phyloP scores from a whole-genome alignment of 2,797 vertebrate genomes.

The Cuculus canorus region DNA sequence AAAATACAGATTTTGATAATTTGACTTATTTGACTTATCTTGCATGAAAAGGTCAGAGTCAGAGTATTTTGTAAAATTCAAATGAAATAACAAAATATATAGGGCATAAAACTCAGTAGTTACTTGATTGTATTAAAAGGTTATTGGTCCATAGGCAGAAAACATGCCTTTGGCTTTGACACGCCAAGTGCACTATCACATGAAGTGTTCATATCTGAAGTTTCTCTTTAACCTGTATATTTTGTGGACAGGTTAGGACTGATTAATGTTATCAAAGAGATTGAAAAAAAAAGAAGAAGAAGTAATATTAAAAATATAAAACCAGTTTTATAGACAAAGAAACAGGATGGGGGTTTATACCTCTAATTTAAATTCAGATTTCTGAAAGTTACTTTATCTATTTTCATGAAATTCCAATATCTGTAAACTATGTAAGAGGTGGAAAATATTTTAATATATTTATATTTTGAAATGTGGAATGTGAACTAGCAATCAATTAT shows the following conservation, averaged over 20 bases:
- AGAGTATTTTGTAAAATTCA: conserved; percentile 48
- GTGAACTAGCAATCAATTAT: background rate
- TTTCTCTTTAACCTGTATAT: background rate
- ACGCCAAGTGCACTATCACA: background rate
- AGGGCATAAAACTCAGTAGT: conserved; percentile 30
- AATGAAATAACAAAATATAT: conserved; percentile 38
- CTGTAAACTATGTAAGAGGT: background rate
- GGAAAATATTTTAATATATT: background rate
- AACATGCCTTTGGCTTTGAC: background rate
- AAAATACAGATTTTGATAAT: conserved; percentile 58
- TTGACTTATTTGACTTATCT: conserved; percentile 60
- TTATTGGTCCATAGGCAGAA: background rate
- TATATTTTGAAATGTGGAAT: background rate
- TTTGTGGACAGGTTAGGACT: background rate
- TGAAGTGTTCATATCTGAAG: background rate
- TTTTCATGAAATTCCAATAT: background rate
- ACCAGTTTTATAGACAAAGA: background rate
- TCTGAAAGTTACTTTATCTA: background rate
- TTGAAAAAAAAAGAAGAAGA: background rate
- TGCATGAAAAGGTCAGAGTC: conserved; percentile 64
- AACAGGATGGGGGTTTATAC: accelerated
- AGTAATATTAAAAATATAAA: background rate
- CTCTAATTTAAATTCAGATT: background rate
- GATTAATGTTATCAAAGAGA: background rate
- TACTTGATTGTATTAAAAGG: conserved; percentile 36